Evolutionary conservation across 2,888 invertebrate genomes (phyloP).

Genomic region (Crioceris asparagi): DNA sequence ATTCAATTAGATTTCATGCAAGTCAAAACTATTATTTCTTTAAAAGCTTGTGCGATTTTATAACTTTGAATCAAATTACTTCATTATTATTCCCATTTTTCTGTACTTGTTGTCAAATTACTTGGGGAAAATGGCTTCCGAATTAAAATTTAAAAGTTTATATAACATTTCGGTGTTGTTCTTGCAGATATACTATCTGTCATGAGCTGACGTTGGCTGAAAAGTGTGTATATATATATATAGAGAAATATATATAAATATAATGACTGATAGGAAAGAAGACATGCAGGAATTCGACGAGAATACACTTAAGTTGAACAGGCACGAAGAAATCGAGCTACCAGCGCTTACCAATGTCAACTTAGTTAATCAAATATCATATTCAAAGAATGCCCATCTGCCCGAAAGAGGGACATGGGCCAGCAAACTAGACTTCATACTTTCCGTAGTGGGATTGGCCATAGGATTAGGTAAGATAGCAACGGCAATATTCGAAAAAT

Average conservation of each 20-base stretch:
- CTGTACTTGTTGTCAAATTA: too few relatives aligned
- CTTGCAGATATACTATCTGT: too few relatives aligned
- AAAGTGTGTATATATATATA: constrained; percentile 1
- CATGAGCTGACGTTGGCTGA: constrained; percentile 32
- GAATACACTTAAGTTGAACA: constrained; percentile 35
- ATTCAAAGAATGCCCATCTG: constrained; percentile 33
- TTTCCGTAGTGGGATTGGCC: constrained; percentile 85
- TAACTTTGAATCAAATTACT: too few relatives aligned
- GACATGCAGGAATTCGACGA: constrained; percentile 35
- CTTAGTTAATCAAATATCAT: constrained; percentile 32
- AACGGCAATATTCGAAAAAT: too few relatives aligned
- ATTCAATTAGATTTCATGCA: too few relatives aligned
- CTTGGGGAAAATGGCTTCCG: too few relatives aligned
- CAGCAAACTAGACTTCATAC: constrained; percentile 84
- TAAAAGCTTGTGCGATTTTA: too few relatives aligned
- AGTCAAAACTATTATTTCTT: too few relatives aligned
- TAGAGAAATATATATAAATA: too few relatives aligned
- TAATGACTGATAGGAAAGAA: constrained; percentile 34
- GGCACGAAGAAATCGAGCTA: constrained; percentile 39
- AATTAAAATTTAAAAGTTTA: too few relatives aligned
- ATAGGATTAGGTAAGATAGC: constrained; percentile 92
- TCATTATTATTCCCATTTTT: too few relatives aligned
- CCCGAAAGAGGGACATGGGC: constrained; percentile 84
- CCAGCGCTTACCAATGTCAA: constrained; percentile 34
- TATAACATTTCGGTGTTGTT: too few relatives aligned